These are phyloP conservation scores for Perizoma affinitatum DNA, from an alignment of 2,888 invertebrate genomes.

Conservation along the genomic window DNA sequence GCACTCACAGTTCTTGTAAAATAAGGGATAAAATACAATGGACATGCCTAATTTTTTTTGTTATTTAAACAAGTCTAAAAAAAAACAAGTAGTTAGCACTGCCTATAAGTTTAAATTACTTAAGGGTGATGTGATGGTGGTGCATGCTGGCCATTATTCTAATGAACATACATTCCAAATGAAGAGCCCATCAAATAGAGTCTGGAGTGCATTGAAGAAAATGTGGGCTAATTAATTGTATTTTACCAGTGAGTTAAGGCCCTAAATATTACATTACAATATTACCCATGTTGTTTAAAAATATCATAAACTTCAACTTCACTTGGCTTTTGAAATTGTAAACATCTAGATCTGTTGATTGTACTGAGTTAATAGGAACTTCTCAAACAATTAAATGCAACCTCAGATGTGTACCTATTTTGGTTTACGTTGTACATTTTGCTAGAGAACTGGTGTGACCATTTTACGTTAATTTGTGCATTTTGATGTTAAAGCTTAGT, in stretches of 20 bases:
- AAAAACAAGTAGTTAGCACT: background rate
- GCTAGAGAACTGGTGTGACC: conserved; percentile 65
- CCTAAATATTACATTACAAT: no score
- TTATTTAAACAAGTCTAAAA: background rate
- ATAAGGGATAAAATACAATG: background rate
- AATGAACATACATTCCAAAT: conserved; percentile 4
- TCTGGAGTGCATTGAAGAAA: no score
- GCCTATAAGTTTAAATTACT: background rate
- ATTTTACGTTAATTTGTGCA: conserved; percentile 72
- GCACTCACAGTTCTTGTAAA: no score
- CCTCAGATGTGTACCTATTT: conserved; percentile 35
- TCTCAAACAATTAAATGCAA: conserved; percentile 30
- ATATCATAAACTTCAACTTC: no score
- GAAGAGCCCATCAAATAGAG: background rate
- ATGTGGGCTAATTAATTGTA: background rate
- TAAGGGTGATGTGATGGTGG: background rate
- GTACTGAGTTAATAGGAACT: background rate
- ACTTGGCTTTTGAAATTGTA: no score
- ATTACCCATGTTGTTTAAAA: no score
- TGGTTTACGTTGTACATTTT: conserved; percentile 69
- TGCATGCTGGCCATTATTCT: background rate
- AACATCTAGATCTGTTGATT: background rate
- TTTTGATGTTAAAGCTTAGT: conserved; percentile 78
- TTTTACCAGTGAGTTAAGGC: no score
- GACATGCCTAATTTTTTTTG: background rate